Percentiles rank a stretch among this genome's conserved stretches.
Conservation (phyloP, 2,888 invertebrate species). For the Mechanitis mazaeus region DNA sequence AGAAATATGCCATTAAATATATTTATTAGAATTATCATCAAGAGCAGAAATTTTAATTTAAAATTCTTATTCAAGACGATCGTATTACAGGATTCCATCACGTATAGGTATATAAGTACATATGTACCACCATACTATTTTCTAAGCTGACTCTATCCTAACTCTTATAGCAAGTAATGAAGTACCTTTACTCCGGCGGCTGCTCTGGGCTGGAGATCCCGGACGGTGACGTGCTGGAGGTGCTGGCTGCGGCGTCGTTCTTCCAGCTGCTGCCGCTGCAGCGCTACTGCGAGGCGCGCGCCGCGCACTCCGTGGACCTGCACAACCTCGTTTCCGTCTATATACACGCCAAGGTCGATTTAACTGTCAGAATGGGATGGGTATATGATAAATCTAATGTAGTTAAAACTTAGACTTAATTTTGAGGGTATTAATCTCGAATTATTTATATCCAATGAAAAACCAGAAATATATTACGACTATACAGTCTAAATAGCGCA, state of each 20-base stretch:
- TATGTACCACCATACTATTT: no score
- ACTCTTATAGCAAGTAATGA: slow-evolving; percentile 87
- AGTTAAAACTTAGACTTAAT: neutral
- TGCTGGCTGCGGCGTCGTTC: slow-evolving; percentile 94
- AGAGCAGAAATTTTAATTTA: no score
- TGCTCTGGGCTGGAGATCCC: slow-evolving; percentile 86
- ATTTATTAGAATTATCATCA: no score
- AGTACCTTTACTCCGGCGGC: slow-evolving; percentile 93
- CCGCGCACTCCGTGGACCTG: slow-evolving; percentile 88
- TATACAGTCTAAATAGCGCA: no score
- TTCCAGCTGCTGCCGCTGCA: slow-evolving; percentile 91
- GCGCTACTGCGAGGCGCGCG: slow-evolving; percentile 89
- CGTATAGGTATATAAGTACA: no score
- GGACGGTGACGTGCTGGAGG: slow-evolving; percentile 87
- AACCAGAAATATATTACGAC: no score
- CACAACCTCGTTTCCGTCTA: slow-evolving; percentile 95
- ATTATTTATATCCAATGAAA: no score
- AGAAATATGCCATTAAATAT: no score
- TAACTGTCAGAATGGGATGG: neutral
- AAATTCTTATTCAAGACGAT: no score
- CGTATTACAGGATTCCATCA: no score
- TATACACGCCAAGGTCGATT: slow-evolving; percentile 89
- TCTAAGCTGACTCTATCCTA: slow-evolving; percentile 7
- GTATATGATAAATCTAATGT: neutral
- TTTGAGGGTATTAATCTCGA: no score